Evolutionary conservation across 2,888 invertebrate species (phyloP).

Genomic region (Andrena chrysosceles): DNA sequence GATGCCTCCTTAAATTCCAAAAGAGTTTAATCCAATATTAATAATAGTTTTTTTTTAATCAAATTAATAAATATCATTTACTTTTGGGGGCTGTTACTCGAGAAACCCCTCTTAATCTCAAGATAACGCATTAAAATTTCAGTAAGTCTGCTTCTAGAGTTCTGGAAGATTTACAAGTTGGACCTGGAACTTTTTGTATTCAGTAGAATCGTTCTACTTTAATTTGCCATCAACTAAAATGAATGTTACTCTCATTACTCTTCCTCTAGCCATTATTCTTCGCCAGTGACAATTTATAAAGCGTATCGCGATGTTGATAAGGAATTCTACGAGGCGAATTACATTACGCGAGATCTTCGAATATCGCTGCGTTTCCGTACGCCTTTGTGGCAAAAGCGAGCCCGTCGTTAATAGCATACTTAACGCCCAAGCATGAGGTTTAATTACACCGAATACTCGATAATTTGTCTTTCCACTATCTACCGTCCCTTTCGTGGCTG

Average conservation of each 20-base stretch:
- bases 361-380: constrained; percentile 6
- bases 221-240: constrained; percentile 16
- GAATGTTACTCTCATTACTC: neutral
- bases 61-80: too few species aligned
- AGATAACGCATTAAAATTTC: constrained; percentile 5
- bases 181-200: neutral
- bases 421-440: constrained; percentile 35
- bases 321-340: constrained; percentile 7
- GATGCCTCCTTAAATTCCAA: too few species aligned
- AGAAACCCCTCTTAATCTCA: too few species aligned
- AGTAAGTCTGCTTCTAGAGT: neutral
- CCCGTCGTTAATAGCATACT: constrained; percentile 43
- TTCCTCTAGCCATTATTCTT: neutral
- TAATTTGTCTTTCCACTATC: constrained; percentile 31
- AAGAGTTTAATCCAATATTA: too few species aligned
- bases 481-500: neutral
- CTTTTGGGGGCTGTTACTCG: too few species aligned
- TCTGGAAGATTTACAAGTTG: neutral
- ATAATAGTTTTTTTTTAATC: too few species aligned
- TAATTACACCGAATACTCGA: constrained; percentile 42
- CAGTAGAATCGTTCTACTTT: neutral
- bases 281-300: constrained; percentile 26
- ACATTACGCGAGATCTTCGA: neutral
- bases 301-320: constrained; percentile 1
- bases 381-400: constrained; percentile 16